Evolutionary conservation across 2,113 vertebrate species (phyloP), one percentile per base, ranked within the genome.

Genomic region (Corythornis cristatus): DNA sequence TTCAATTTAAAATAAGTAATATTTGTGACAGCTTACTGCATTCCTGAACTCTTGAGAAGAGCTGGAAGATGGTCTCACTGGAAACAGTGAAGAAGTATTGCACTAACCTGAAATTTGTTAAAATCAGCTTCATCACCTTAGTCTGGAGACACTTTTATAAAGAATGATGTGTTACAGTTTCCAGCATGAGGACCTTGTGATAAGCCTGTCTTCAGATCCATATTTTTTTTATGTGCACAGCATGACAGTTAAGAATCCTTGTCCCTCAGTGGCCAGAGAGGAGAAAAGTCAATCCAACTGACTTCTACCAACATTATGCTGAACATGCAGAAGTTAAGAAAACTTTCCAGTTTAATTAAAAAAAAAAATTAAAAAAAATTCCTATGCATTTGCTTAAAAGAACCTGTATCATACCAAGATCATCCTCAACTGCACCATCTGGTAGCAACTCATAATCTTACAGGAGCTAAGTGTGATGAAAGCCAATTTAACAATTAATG

Each of bases 351-450:
- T 46, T 90, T 57, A 37, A 37, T 37, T 37, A 10, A 37, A 37
- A 37, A 37, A 37, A 11, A 37, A 37, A 37, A 4, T 33, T 33
- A 37, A 37, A 37, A 37, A 10, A 51, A n/a, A 43, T 92, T 94
- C 45, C 11, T 37, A 11, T 15, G 45, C 23, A 31, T 53, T 65
- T 71, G n/a, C 43, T 22, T 78, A 54, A 93, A 93, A 93, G 65
- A 83, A 90, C 77, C 70, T 71, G 12, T 37, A 10, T 66, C 57
- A 54, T 48, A 87, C 66, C 48, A 45, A 86, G 62, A 88, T 83
- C 75, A 64, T 86, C 93, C 83, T 91, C 88, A 71, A 4, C 74
- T 53, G 21, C 73, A 90, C 86, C 92, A 93, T 86, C 88, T 93
- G 90, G 62, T 65, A 94, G 45, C 57, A 84, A 83, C 80, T 90